A percentile compares a stretch with the other conserved stretches of the same genome.
phyloP scores from a whole-genome alignment of 2,113 vertebrate species.

The Theristicus caerulescens region DNA sequence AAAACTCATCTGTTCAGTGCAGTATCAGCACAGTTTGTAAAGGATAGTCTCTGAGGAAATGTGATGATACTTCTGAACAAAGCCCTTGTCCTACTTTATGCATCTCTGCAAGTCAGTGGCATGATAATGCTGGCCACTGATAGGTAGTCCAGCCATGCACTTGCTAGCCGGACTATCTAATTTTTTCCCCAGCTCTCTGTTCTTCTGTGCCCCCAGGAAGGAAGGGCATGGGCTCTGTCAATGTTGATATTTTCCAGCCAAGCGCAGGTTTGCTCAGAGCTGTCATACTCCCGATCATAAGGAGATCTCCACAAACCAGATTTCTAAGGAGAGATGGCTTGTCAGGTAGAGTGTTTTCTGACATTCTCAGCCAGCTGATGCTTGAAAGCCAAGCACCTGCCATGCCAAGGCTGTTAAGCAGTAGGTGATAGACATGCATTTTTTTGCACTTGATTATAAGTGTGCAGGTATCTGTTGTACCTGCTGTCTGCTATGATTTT shows the following conservation, averaged over 20 bases:
- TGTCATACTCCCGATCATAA: not conserved
- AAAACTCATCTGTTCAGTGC: not conserved
- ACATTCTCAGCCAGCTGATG: slow-evolving; percentile 8
- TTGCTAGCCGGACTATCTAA: fast-evolving
- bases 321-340: not conserved
- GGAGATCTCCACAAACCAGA: not conserved
- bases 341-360: slow-evolving; percentile 7
- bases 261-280: not conserved
- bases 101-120: not conserved
- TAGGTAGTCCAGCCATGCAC: not conserved
- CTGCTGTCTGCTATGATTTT: slow-evolving; percentile 39
- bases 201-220: not conserved
- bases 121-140: not conserved
- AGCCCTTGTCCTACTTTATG: not conserved
- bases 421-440: not conserved
- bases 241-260: fast-evolving
- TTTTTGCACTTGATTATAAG: slow-evolving; percentile 4
- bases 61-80: not conserved
- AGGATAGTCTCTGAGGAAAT: not conserved
- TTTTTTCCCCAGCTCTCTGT: not conserved
- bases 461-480: slow-evolving; percentile 29
- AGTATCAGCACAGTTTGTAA: not conserved
- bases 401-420: not conserved
- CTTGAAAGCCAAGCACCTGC: slow-evolving; percentile 33
- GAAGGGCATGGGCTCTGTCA: not conserved